Base-by-base conservation (phyloP, 2,797 vertebrate species). In the Phalanger gymnotis region DNA sequence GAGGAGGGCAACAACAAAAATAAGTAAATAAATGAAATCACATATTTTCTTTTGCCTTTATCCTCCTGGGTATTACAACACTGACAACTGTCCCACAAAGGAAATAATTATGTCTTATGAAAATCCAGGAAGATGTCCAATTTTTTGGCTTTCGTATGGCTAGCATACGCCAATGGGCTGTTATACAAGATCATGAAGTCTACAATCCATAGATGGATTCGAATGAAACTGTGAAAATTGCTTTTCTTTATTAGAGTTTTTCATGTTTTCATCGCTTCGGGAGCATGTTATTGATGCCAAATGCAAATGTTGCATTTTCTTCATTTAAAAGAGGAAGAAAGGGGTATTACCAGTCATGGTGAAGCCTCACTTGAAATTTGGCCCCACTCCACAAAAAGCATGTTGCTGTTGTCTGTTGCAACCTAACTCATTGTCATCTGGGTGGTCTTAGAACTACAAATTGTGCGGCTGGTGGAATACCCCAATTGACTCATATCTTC, bases 101-200 rank as follows among this genome's bases (percentile, higher is more conserved):
- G 56, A 95, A 96, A 94, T 66, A 28, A 96, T n/a, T 93, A 95
- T 92, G 34, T 91, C 56, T 95, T 51, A 87, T 61, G 73, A 94
- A 96, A 95, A 94, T 96, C 12, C 95, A 92, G 4, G 47, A 94
- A 30, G 90, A 93, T 87, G 31, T 94, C 53, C 54, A 89, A 53
- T 53, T 90, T 89, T 91, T 94, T 94, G 40, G 4, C 2, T 91
- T 91, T 5, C 27, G 1, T 51, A 27, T 94, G 11, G 92, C 51
- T 95, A 94, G 31, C 40, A 25, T 54, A 92, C 27, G 30, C 53
- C 90, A 52, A 91, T 54, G 57, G 16, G 19, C 28, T 56, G 16
- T n/a, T 55, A 93, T 25, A 94, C 28, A 91, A 95, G 95, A 93
- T 53, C n/a, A 61, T 93, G 53, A 30, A 90, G 31, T 90, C 28